Base-by-base conservation (phyloP, 2,888 invertebrate species). In the Melitaea athalia region DNA sequence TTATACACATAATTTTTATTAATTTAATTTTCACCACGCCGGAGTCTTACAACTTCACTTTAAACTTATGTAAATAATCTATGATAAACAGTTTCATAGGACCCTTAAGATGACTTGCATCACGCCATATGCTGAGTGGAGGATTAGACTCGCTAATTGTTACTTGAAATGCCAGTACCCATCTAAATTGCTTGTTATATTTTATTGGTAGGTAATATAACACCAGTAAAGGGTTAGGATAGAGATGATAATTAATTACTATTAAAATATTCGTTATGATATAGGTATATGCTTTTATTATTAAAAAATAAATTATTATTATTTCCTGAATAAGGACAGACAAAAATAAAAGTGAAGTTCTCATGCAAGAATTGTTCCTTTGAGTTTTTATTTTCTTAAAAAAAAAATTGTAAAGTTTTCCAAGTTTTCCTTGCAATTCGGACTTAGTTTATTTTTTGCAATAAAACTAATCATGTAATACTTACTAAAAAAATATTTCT, bases 101-200 rank as follows among this genome's bases (percentile, higher is more conserved):
- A 11, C 76, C 77, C 65, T 67, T 63, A 55, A 68, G 75, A 85
- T 89, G 89, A 90, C 89, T 88, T 84, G 89, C 86, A 78, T 76
- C 80, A 75, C 81, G 77, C 84, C 88, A 86, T 89, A 84, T 87
- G 86, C 77, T 76, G 79, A 78, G 81, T 6, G 81, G 79, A 76
- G 79, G 84, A 90, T 90, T 89, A 82, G 88, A 79, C 71, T 79
- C 86, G 88, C 85, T 89, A 88, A 90, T 91, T 86, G 87, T 79
- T 74, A 42, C 70, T 73, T 63, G 71, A 69, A 70, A 72, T 57
- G 59, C 65, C 67, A 79, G 80, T 80, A 83, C 76, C 78, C 80
- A 76, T 76, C 78, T 81, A 84, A 86, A 86, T 83, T 81, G 81
- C 79, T 80, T 77, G 75, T 80, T 81, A 84, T 76, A 79, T 83